A percentile compares a stretch with the other conserved stretches of the same genome.
phyloP scores from a whole-genome alignment of 2,113 vertebrate genomes.

The Silurus meridionalis region DNA sequence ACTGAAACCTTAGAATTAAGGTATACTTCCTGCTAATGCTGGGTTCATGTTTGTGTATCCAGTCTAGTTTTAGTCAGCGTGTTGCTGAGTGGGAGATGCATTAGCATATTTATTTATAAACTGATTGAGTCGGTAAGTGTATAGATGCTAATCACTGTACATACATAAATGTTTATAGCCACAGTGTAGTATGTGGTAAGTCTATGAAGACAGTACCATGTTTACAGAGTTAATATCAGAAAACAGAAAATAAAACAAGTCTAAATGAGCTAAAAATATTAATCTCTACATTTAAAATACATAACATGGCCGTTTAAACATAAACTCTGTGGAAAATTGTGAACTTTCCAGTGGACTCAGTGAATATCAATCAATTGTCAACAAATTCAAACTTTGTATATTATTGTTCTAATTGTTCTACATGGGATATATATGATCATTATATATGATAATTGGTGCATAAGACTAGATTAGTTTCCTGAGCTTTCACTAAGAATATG shows the following conservation, averaged over 20 bases:
- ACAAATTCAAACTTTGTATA: slow-evolving; percentile 17
- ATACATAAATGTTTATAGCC: slow-evolving; percentile 33
- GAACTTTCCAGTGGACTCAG: slow-evolving; percentile 24
- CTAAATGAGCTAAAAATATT: slow-evolving; percentile 2
- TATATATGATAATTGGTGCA: slow-evolving; percentile 15
- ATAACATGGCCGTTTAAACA: slow-evolving; percentile 3
- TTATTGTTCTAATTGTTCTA: slow-evolving; percentile 29
- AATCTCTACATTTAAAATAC: slow-evolving; percentile 6
- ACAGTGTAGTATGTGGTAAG: slow-evolving; percentile 28
- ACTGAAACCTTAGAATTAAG: neutral
- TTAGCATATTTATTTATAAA: slow-evolving; percentile 4
- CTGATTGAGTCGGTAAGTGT: neutral
- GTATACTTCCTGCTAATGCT: slow-evolving; percentile 10
- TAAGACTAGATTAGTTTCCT: slow-evolving; percentile 19
- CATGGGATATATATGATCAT: neutral
- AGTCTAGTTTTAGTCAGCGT: neutral
- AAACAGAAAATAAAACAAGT: slow-evolving; percentile 12
- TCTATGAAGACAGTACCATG: slow-evolving; percentile 9
- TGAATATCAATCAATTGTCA: slow-evolving; percentile 8
- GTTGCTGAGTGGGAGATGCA: slow-evolving; percentile 10
- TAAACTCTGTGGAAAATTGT: neutral
- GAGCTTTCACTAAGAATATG: slow-evolving; percentile 6
- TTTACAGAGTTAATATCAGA: slow-evolving; percentile 15
- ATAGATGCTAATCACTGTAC: slow-evolving; percentile 32
- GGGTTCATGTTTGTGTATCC: neutral